These are phyloP conservation scores for Ectropis crepuscularia DNA, from an alignment of 2,888 invertebrate genomes.

Conservation along the genomic window DNA sequence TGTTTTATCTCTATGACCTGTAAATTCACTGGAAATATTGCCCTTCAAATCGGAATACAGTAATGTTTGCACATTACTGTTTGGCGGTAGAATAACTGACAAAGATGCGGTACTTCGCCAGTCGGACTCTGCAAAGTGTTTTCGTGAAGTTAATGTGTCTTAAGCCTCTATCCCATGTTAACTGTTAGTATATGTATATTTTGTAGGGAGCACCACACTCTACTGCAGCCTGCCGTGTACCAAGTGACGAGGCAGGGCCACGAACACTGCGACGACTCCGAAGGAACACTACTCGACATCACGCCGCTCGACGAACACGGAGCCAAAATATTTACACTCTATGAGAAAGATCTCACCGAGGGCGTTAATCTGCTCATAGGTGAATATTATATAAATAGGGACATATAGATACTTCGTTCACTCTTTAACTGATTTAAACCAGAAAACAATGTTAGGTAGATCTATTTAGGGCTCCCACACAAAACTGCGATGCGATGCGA, in stretches of 20 bases:
- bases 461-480: too few relatives aligned
- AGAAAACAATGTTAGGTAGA: neutral
- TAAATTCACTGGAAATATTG: too few relatives aligned
- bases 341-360: slow-evolving; percentile 89
- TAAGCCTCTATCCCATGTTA: too few relatives aligned
- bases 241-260: slow-evolving; percentile 89
- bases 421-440: neutral
- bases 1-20: too few relatives aligned
- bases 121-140: too few relatives aligned
- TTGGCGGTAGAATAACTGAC: too few relatives aligned
- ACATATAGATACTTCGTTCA: neutral
- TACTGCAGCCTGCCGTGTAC: slow-evolving; percentile 86
- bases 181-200: neutral
- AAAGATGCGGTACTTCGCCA: too few relatives aligned
- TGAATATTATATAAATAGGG: slow-evolving; percentile 46
- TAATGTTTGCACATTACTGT: too few relatives aligned
- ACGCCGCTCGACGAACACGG: slow-evolving; percentile 88
- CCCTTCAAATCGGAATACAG: too few relatives aligned
- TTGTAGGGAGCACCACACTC: slow-evolving; percentile 82
- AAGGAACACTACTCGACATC: slow-evolving; percentile 88
- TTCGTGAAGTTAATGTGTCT: too few relatives aligned
- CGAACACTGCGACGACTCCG: slow-evolving; percentile 89
- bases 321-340: slow-evolving; percentile 87
- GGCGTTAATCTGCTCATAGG: slow-evolving; percentile 90
- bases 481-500: too few relatives aligned